Evolutionary conservation across 1,140 invertebrate species (phyloP).

Genomic region (Solenopsis invicta): DNA sequence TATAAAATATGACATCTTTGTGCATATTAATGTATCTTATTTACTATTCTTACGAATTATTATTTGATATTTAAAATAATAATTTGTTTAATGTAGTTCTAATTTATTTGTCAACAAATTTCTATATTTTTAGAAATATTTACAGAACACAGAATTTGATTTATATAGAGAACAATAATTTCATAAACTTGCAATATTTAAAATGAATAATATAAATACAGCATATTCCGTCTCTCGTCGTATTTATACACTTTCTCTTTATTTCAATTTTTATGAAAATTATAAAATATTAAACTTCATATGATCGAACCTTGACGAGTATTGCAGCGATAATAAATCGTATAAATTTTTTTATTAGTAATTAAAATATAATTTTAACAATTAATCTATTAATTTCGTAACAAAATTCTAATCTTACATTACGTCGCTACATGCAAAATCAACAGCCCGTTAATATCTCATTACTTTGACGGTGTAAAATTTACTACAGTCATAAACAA

Average conservation of each 20-base stretch:
- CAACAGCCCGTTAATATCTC: constrained; percentile 43
- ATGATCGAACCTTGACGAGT: background rate
- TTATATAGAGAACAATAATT: no score
- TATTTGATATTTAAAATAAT: no score
- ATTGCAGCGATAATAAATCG: background rate
- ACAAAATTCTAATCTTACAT: background rate
- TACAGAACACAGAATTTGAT: no score
- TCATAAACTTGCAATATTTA: no score
- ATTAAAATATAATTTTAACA: constrained; percentile 14
- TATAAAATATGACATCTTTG: background rate
- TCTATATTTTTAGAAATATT: no score
- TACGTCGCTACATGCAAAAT: constrained; percentile 8
- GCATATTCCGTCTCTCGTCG: background rate
- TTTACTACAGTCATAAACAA: constrained; percentile 32
- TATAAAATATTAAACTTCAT: background rate
- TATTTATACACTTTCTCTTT: background rate
- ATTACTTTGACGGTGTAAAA: constrained; percentile 45
- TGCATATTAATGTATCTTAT: no score
- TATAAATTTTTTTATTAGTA: background rate
- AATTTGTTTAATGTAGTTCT: no score
- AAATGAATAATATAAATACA: no score
- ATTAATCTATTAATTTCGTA: background rate
- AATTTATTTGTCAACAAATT: no score
- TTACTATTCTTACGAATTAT: no score
- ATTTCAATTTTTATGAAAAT: background rate